A percentile compares a stretch with the other conserved stretches of the same genome.
Conservation (phyloP, 2,888 invertebrate genomes). For the Philopedon plagiatum region DNA sequence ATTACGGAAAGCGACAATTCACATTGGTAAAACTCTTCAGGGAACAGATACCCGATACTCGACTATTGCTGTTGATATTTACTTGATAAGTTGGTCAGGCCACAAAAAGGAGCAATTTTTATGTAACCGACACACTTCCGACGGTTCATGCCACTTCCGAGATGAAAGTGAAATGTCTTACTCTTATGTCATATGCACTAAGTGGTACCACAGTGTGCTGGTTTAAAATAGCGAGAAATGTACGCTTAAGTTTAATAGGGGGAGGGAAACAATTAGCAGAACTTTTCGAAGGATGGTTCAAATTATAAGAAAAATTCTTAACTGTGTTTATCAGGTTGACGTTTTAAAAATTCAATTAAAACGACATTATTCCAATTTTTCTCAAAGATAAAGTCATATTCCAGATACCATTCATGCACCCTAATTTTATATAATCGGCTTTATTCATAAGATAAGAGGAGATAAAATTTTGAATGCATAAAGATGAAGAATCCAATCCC, state of each 20-base stretch:
- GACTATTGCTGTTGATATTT: conserved; percentile 18
- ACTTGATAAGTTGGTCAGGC: conserved; percentile 28
- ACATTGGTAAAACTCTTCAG: conserved; percentile 34
- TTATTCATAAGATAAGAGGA: conserved; percentile 30
- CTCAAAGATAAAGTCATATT: neutral
- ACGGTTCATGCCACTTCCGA: conserved; percentile 40
- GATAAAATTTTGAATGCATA: conserved; percentile 44
- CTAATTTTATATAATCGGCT: conserved; percentile 29
- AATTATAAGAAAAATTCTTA: no score
- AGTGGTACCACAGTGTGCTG: neutral
- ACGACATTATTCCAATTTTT: neutral
- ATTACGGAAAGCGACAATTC: no score
- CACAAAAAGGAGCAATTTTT: conserved; percentile 40
- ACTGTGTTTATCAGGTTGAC: no score
- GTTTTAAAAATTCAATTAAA: no score
- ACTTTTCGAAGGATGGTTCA: no score
- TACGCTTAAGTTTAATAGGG: neutral
- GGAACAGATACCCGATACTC: conserved; percentile 1
- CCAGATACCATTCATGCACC: conserved; percentile 9
- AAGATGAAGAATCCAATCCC: conserved; percentile 39
- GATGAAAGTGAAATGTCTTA: conserved; percentile 45
- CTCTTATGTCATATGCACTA: conserved; percentile 20
- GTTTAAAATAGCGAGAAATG: neutral
- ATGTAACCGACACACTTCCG: conserved; percentile 46
- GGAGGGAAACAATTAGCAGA: no score